Evolutionary conservation across 2,888 invertebrate species (phyloP), one percentile per base, ranked within the genome.

Genomic region (Cacoxenus indagator): DNA sequence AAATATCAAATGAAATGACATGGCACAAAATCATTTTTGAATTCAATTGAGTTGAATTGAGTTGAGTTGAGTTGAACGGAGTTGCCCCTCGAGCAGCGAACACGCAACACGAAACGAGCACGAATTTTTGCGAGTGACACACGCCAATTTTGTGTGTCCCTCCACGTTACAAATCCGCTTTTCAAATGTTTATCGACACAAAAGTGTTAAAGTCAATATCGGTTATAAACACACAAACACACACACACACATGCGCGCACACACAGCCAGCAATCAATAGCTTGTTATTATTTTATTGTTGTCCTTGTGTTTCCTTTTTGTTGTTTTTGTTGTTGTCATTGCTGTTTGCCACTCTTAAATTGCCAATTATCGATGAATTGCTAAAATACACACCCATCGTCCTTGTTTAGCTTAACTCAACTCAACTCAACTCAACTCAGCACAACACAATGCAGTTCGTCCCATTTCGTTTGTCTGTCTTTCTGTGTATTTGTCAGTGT

Each of bases 301-400:
- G 76, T 71, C 71, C 9, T n/a, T 73, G 69, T 66, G 64, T n/a
- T n/a, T n/a, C n/a, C 46, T 6, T 27, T 46, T 46, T 69, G 54
- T 69, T 24, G 45, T 54, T 61, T 17, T 71, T 76, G 71, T 74
- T 82, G 79, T 79, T 83, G 82, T 78, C 76, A 74, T 78, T 61
- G 17, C 43, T 45, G 61, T 45, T 62, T 62, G 45, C 61, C 61
- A 8, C 61, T 62, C 45, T 62, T 77, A 75, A 81, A 83, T 81
- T 82, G 83, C 76, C 81, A 81, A 81, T 81, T 81, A 81, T 81
- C 83, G 82, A 83, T 83, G 83, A 81, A 82, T 82, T 75, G 81
- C 83, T 73, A 83, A 82, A 81, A 83, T 74, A 71, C 78, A 83
- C 78, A 76, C 77, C 61, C 61, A 62, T 62, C 45, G 61, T 62